A percentile compares a stretch with the other conserved stretches of the same genome.
Evolutionary conservation across 2,888 invertebrate genomes (phyloP).

Genomic region (Pristionchus arcanus): DNA sequence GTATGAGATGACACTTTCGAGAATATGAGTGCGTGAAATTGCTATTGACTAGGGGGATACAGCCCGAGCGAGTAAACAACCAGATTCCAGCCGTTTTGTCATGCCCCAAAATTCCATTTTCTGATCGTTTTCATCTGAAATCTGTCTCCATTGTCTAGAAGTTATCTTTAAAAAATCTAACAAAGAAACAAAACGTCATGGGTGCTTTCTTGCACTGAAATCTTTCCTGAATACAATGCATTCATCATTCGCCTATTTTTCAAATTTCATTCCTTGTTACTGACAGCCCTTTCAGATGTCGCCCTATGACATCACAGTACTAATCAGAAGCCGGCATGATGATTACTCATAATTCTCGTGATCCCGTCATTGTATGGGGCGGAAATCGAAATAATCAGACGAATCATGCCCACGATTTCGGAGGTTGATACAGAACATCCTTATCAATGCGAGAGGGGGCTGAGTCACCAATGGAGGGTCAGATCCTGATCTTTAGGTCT

Average conservation of each 20-base stretch:
- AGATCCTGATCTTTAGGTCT: not conserved
- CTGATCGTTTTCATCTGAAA: not conserved
- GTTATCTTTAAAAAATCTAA: not conserved
- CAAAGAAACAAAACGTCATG: not conserved
- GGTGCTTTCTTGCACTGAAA: not conserved
- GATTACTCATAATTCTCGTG: conserved; percentile 12
- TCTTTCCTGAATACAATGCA: not conserved
- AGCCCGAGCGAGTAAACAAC: not conserved
- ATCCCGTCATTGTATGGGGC: not conserved
- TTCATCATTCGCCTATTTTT: not conserved
- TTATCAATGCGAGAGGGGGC: not conserved
- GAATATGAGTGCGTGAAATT: not conserved
- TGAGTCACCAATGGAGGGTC: not conserved
- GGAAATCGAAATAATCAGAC: not conserved
- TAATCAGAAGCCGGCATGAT: conserved; percentile 9
- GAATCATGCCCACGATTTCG: not conserved
- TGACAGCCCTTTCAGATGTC: not conserved
- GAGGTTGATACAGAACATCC: conserved; percentile 21
- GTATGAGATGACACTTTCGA: not conserved
- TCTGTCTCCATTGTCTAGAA: not conserved
- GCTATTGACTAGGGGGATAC: not conserved
- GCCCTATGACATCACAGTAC: not conserved
- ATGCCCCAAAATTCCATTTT: not conserved
- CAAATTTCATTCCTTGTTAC: not conserved
- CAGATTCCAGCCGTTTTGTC: not conserved